Percentiles rank a stretch among this genome's conserved stretches.
phyloP scores from a whole-genome alignment of 2,113 vertebrate species.

The Melanerpes formicivorus region DNA sequence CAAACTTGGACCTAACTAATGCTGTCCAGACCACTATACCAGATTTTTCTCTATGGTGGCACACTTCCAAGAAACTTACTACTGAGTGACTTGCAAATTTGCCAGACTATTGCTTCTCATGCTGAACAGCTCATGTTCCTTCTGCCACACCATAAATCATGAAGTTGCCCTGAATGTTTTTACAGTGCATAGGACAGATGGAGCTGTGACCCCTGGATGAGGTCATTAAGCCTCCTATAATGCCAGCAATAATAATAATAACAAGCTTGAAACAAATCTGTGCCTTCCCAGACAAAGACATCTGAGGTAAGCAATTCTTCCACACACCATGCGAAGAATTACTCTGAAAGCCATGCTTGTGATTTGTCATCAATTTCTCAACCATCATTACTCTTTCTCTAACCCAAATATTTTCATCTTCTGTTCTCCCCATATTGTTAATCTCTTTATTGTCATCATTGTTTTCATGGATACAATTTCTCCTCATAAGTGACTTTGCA shows the following conservation, averaged over 20 bases:
- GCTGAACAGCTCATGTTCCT: neutral
- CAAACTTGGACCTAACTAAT: neutral
- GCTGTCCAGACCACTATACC: neutral
- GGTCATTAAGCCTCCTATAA: neutral
- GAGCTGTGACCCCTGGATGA: neutral
- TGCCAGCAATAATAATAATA: neutral
- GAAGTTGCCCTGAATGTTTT: neutral
- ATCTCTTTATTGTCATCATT: neutral
- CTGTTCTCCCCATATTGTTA: neutral
- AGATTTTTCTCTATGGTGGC: neutral
- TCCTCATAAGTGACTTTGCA: constrained; percentile 23
- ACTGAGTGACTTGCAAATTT: neutral
- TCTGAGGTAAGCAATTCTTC: neutral
- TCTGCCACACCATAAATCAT: neutral
- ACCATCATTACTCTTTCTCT: neutral
- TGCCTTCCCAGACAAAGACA: neutral
- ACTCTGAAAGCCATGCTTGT: neutral
- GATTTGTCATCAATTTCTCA: constrained; percentile 3
- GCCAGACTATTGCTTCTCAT: neutral
- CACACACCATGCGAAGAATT: neutral
- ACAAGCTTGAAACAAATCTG: neutral
- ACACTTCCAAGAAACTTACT: neutral
- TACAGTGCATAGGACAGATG: neutral
- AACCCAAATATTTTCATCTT: constrained; percentile 59
- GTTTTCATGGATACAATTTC: constrained; percentile 16